Percentiles rank a stretch among this genome's conserved stretches.
These are phyloP conservation scores for Tanypteryx hageni DNA, from an alignment of 2,888 invertebrate species.

Conservation along the genomic window DNA sequence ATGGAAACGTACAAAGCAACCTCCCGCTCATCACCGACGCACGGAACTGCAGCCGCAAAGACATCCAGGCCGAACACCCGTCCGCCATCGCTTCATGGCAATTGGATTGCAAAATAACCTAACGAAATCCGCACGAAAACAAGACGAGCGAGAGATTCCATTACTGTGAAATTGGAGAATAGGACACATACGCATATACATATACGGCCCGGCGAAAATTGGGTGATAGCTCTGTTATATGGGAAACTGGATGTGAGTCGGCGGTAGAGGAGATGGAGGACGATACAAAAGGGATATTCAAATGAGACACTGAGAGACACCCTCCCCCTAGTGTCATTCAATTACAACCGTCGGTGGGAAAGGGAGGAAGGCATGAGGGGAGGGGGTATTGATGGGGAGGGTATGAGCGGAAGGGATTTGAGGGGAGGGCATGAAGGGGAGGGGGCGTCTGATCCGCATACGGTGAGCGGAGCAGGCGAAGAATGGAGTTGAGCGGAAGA, in stretches of 20 bases:
- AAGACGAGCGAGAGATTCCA: constrained; percentile 16
- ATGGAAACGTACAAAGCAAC: no score
- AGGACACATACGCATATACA: background rate
- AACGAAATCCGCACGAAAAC: no score
- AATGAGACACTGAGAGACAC: constrained; percentile 26
- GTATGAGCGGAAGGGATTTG: background rate
- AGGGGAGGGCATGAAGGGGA: background rate
- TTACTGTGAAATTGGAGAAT: constrained; percentile 38
- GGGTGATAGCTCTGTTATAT: constrained; percentile 43
- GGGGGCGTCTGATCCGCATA: constrained; percentile 29
- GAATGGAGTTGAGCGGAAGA: background rate
- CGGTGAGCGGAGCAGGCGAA: background rate
- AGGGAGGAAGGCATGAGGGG: background rate
- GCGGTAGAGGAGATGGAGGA: background rate
- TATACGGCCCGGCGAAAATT: constrained; percentile 27
- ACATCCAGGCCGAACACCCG: no score
- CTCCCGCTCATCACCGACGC: no score
- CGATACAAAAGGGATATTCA: constrained; percentile 56
- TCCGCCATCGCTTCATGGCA: no score
- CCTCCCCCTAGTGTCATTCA: background rate
- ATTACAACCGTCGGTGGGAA: background rate
- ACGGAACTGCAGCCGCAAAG: no score
- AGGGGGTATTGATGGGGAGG: background rate
- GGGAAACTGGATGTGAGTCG: background rate
- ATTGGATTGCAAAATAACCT: no score